phyloP scores from a whole-genome alignment of 2,113 vertebrate genomes.

The Ardeotis arabs region DNA sequence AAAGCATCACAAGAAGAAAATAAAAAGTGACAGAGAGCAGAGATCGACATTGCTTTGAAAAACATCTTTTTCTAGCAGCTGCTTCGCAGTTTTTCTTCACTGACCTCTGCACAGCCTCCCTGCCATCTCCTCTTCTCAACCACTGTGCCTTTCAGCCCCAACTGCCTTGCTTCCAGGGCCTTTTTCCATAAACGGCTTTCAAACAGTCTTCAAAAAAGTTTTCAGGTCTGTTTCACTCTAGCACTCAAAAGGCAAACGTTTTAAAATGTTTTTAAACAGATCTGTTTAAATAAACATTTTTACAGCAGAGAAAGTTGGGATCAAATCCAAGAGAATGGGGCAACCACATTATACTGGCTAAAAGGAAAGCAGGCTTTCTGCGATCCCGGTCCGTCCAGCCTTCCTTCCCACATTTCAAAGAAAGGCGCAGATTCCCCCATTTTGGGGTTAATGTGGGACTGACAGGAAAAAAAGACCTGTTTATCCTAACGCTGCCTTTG shows the following conservation, averaged over 20 bases:
- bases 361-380: not conserved
- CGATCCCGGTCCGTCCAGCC: not conserved
- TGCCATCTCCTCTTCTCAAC: not conserved
- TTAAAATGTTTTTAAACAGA: not conserved
- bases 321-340: not conserved
- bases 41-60: not conserved
- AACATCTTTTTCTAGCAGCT: not conserved
- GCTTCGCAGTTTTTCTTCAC: not conserved
- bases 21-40: not conserved
- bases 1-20: not conserved
- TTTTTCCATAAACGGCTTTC: not conserved
- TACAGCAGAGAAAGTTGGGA: not conserved
- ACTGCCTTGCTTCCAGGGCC: not conserved
- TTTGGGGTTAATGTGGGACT: not conserved
- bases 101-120: not conserved
- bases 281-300: not conserved
- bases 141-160: not conserved
- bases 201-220: not conserved
- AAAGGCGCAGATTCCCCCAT: not conserved
- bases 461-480: not conserved
- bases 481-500: not conserved
- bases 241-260: not conserved
- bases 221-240: not conserved
- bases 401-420: fast-evolving
- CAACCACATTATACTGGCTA: not conserved